Conservation (phyloP, 2,113 vertebrate species). For the Cryptomyrus ogoouensis region DNA sequence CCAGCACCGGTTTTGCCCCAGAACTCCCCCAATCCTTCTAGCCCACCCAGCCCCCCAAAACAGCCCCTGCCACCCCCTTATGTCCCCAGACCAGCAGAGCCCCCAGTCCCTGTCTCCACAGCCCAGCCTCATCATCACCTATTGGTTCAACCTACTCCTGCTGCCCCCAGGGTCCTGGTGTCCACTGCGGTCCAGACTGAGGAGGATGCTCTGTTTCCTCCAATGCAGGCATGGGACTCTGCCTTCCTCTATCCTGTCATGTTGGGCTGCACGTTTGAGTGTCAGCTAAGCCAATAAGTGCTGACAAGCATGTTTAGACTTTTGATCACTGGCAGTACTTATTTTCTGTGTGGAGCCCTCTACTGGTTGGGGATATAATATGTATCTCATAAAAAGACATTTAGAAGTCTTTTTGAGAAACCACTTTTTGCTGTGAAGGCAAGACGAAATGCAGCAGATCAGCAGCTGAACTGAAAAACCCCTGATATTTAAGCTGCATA, state of each 20-base stretch:
- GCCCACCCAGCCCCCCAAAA: slow-evolving; percentile 28
- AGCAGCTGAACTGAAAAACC: neutral
- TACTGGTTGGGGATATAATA: neutral
- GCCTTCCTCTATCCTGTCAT: slow-evolving; percentile 24
- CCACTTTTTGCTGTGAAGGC: neutral
- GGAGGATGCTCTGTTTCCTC: slow-evolving; percentile 69
- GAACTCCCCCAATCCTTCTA: slow-evolving; percentile 29
- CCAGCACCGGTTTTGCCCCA: slow-evolving; percentile 17
- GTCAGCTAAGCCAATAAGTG: neutral
- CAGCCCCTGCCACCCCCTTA: slow-evolving; percentile 20
- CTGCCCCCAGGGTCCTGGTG: slow-evolving; percentile 61
- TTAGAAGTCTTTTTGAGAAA: neutral
- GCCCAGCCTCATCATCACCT: slow-evolving; percentile 41
- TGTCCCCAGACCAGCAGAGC: slow-evolving; percentile 35
- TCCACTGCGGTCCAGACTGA: slow-evolving; percentile 91
- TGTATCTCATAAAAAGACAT: neutral
- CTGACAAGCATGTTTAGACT: neutral
- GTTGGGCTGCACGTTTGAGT: neutral
- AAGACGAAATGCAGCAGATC: neutral
- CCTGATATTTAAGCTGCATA: neutral
- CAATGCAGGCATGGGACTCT: slow-evolving; percentile 69
- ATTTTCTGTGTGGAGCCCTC: neutral
- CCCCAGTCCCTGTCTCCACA: slow-evolving; percentile 37
- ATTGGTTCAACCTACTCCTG: slow-evolving; percentile 37
- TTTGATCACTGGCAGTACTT: neutral